phyloP scores from a whole-genome alignment of 2,113 vertebrate species.

The Rana temporaria region DNA sequence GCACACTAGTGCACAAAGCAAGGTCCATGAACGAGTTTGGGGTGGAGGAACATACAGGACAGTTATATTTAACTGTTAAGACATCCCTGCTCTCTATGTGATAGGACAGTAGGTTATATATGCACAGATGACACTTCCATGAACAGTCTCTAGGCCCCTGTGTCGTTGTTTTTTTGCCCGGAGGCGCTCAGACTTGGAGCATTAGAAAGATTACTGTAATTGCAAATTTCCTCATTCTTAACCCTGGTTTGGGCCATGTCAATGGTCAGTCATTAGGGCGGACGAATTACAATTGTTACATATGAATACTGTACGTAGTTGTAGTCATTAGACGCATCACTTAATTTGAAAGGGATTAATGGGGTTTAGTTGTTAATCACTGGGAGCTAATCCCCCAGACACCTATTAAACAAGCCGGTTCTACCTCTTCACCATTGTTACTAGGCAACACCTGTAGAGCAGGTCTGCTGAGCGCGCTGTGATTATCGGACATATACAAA shows the following conservation, averaged over 20 bases:
- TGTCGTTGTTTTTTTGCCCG: too few relatives aligned
- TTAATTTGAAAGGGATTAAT: constrained; percentile 56
- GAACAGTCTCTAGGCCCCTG: too few relatives aligned
- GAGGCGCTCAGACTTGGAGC: neutral
- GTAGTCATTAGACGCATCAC: constrained; percentile 41
- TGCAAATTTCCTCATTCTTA: neutral
- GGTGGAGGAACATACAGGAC: too few relatives aligned
- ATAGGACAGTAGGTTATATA: too few relatives aligned
- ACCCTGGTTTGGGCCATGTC: neutral
- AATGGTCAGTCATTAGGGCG: constrained; percentile 7
- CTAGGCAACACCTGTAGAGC: constrained; percentile 28
- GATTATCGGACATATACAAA: constrained; percentile 38
- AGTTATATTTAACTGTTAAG: too few relatives aligned
- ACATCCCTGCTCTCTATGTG: too few relatives aligned
- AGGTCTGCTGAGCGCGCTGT: neutral
- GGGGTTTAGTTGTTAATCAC: constrained; percentile 58
- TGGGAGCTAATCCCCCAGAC: constrained; percentile 51
- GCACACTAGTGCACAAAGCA: too few relatives aligned
- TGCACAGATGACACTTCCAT: too few relatives aligned
- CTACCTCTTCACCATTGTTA: constrained; percentile 27
- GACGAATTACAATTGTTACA: constrained; percentile 44
- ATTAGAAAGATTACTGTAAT: constrained; percentile 24
- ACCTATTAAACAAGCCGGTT: constrained; percentile 53
- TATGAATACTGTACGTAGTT: constrained; percentile 31
- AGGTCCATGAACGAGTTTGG: too few relatives aligned